Conservation (phyloP, 2,888 invertebrate genomes). For the Acanthococcus lagerstroemiae region DNA sequence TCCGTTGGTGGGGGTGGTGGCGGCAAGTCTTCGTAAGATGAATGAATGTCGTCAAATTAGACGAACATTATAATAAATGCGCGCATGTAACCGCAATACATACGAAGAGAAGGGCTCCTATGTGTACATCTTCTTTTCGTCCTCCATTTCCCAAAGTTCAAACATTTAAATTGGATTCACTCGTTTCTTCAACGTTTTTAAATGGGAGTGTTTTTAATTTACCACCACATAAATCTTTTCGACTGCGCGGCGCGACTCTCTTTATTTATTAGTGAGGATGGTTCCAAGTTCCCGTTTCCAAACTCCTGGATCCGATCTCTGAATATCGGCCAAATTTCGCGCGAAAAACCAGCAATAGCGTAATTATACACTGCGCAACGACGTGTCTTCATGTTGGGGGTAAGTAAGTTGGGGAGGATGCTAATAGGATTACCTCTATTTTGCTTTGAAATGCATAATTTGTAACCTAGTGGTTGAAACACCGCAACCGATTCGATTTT, state of each 20-base stretch:
- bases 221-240: conserved; percentile 25
- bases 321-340: not conserved
- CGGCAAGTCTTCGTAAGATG: conserved; percentile 6
- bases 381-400: too few species aligned
- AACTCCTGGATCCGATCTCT: not conserved
- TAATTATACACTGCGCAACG: too few species aligned
- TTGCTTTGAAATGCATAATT: too few species aligned
- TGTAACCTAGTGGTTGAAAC: too few species aligned
- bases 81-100: not conserved
- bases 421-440: too few species aligned
- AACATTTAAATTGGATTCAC: conserved; percentile 25
- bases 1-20: not conserved
- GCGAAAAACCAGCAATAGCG: not conserved
- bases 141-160: conserved; percentile 26
- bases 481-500: too few species aligned
- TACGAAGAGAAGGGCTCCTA: not conserved
- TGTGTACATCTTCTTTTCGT: not conserved
- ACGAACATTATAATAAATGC: conserved; percentile 29
- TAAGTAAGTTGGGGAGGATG: too few species aligned
- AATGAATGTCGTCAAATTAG: conserved; percentile 29
- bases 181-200: conserved; percentile 19
- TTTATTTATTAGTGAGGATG: not conserved
- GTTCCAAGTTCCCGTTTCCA: not conserved
- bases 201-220: conserved; percentile 29
- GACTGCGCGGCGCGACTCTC: not conserved